phyloP scores from a whole-genome alignment of 2,113 vertebrate genomes.

The chimpanzee (Pan troglodytes) region NHGRI_mPanTro3-v2.1_pri NC_072407.2:92279501-92280000 shows the following conservation, averaged over 20 bases:
- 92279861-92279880: not conserved
- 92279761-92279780: not conserved
- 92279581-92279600: not conserved
- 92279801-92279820: not conserved
- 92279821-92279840: constrained; percentile 52
- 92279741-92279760: constrained; percentile 41
- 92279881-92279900: constrained; percentile 53
- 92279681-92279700: constrained; percentile 10
- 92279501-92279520: not conserved
- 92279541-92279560: not conserved
- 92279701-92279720: not conserved
- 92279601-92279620: not conserved
- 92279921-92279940: not conserved
- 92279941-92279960: constrained; percentile 29
- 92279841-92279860: constrained; percentile 37
- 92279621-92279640: not conserved
- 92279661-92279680: not conserved
- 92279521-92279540: not conserved
- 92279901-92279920: constrained; percentile 38
- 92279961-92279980: constrained; percentile 20
- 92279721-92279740: not conserved
- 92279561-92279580: not conserved
- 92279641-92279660: not conserved
- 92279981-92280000: not conserved
- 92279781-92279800: not conserved